A percentile compares a stretch with the other conserved stretches of the same genome.
phyloP scores from a whole-genome alignment of 1,140 invertebrate genomes.

The Arctopsyche grandis region DNA sequence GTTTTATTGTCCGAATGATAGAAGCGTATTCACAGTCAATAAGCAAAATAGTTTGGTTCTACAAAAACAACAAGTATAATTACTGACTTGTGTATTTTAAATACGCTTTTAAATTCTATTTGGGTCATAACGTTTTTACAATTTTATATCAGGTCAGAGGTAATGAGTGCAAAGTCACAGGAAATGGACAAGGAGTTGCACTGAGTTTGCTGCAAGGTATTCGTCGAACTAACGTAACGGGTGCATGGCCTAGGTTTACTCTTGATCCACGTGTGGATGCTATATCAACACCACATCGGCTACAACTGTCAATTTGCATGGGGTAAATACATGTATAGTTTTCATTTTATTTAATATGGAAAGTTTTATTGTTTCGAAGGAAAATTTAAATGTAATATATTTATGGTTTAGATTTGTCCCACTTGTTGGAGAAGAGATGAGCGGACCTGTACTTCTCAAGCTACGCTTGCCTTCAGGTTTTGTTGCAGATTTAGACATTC shows the following conservation, averaged over 20 bases:
- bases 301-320: slow-evolving; percentile 88
- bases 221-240: slow-evolving; percentile 90
- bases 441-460: slow-evolving; percentile 62
- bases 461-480: slow-evolving; percentile 65
- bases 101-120: neutral
- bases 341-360: neutral
- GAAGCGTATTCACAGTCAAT: slow-evolving; percentile 40
- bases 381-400: neutral
- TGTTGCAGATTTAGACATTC: slow-evolving; percentile 62
- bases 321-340: slow-evolving; percentile 72
- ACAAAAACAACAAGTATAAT: slow-evolving; percentile 46
- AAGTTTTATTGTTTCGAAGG: slow-evolving; percentile 14
- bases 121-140: no score
- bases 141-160: slow-evolving; percentile 38
- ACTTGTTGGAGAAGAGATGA: slow-evolving; percentile 62
- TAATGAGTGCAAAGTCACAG: slow-evolving; percentile 71
- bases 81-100: neutral
- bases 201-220: slow-evolving; percentile 84
- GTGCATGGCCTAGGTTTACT: slow-evolving; percentile 88
- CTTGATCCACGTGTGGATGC: slow-evolving; percentile 89
- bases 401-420: slow-evolving; percentile 59
- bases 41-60: slow-evolving; percentile 45
- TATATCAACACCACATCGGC: slow-evolving; percentile 82
- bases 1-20: slow-evolving; percentile 44
- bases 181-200: slow-evolving; percentile 84